These are phyloP conservation scores for Temnothorax curvispinosus DNA, from an alignment of 1,140 invertebrate genomes.

Conservation along the genomic window DNA sequence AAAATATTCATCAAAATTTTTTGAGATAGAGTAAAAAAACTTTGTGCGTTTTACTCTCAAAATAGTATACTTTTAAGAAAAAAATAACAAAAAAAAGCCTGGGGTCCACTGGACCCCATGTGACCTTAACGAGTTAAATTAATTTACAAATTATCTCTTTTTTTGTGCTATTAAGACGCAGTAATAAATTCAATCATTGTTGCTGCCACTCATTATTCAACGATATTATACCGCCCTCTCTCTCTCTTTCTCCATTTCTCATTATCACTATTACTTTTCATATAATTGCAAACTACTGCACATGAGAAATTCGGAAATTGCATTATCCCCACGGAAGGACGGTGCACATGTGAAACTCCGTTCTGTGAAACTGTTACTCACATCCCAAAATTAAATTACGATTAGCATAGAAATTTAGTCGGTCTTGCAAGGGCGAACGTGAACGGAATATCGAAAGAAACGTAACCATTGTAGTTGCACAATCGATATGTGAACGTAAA, in stretches of 20 bases:
- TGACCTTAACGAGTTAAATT: not conserved
- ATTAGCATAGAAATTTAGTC: conserved; percentile 13
- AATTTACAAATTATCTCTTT: conserved; percentile 18
- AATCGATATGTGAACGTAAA: conserved; percentile 22
- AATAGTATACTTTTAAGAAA: no score
- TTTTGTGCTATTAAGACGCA: not conserved
- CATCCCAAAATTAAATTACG: conserved; percentile 29
- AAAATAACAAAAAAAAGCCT: no score
- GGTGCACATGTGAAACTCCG: not conserved
- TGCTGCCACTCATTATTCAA: not conserved
- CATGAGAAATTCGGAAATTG: conserved; percentile 15
- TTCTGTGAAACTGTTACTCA: not conserved
- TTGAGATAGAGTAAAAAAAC: no score
- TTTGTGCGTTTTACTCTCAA: no score
- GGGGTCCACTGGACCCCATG: no score
- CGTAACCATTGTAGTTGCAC: not conserved
- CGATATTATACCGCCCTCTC: not conserved
- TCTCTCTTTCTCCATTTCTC: not conserved
- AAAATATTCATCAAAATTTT: no score
- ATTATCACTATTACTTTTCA: not conserved
- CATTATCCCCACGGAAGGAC: not conserved
- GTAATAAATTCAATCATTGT: conserved; percentile 5
- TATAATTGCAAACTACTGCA: not conserved
- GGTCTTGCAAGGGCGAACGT: not conserved
- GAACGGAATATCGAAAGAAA: conserved; percentile 17